phyloP scores from a whole-genome alignment of 23 tunicate genomes.

The Ciona savignyi region DNA sequence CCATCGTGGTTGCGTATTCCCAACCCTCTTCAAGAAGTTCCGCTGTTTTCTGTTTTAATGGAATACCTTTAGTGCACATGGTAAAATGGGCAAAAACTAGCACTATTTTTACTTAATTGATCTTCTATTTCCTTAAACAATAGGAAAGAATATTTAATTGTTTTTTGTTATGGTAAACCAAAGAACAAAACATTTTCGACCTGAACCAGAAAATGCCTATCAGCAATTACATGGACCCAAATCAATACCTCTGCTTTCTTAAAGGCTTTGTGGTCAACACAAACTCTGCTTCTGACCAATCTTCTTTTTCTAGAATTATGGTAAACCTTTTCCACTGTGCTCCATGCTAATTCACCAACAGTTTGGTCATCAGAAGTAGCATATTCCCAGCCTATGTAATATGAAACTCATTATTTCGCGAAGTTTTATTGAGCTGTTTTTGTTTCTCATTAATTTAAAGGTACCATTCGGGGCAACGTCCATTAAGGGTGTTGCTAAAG shows the following conservation, averaged over 20 bases:
- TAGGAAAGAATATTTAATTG: no score
- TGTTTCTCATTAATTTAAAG: no score
- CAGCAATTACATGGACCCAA: no score
- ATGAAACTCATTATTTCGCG: no score
- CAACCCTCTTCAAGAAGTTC: constrained; percentile 81
- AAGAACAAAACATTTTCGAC: background rate
- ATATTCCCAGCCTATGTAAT: constrained; percentile 93
- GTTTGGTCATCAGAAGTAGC: constrained; percentile 25
- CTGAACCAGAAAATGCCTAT: no score
- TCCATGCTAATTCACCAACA: constrained; percentile 64
- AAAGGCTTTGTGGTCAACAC: constrained; percentile 54
- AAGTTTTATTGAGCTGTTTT: no score
- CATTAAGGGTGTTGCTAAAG: no score
- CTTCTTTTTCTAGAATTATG: constrained; percentile 68
- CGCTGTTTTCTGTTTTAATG: constrained; percentile 59
- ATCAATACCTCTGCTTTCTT: background rate
- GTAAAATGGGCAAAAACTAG: background rate
- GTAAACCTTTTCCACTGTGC: constrained; percentile 47
- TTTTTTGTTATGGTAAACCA: no score
- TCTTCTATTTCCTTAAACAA: no score
- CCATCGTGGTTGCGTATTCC: constrained; percentile 73
- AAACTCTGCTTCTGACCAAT: constrained; percentile 56
- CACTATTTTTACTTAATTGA: background rate
- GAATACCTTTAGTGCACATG: no score
- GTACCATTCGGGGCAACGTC: no score